phyloP scores from a whole-genome alignment of 2,113 vertebrate genomes.

The Bucco capensis region DNA sequence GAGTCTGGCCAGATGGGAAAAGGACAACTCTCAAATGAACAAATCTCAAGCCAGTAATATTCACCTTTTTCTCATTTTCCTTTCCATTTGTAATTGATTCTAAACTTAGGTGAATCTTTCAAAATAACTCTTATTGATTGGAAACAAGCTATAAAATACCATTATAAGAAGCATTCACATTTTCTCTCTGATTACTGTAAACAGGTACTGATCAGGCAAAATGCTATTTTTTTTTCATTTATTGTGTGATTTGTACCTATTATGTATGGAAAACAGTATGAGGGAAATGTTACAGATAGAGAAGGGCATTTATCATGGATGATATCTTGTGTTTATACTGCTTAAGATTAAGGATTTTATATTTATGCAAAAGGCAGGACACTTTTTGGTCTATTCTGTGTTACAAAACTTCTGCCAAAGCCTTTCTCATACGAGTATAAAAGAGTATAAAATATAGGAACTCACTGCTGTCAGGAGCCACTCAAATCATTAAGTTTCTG shows the following conservation, averaged over 20 bases:
- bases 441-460: background rate
- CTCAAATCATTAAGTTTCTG: background rate
- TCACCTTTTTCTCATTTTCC: conserved; percentile 57
- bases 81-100: conserved; percentile 73
- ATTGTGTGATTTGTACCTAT: background rate
- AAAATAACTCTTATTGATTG: conserved; percentile 73
- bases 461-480: background rate
- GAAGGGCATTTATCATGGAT: background rate
- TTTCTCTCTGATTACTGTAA: conserved; percentile 59
- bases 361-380: background rate
- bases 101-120: conserved; percentile 65
- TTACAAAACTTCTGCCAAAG: background rate
- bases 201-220: conserved; percentile 54
- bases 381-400: background rate
- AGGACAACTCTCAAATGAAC: background rate
- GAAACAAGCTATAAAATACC: conserved; percentile 52
- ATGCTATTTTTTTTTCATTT: conserved; percentile 7
- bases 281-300: background rate
- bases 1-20: background rate
- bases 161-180: conserved; percentile 8
- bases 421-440: background rate
- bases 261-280: background rate
- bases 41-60: conserved; percentile 18
- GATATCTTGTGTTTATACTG: background rate
- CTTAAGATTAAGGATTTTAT: background rate